Conservation (phyloP, 2,113 vertebrate species). For the Clarias gariepinus region DNA sequence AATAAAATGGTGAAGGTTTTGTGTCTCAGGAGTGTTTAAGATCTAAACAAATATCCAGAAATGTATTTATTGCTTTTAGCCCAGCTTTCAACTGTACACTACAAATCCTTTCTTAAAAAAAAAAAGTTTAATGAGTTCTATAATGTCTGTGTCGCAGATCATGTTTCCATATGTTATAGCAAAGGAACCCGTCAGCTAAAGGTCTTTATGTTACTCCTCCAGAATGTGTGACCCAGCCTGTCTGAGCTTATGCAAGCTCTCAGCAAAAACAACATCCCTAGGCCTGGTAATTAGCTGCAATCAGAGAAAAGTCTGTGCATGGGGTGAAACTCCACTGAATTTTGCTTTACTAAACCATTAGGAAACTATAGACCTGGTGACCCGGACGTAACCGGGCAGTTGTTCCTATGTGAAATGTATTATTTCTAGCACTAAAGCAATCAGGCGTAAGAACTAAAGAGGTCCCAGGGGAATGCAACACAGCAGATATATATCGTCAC, state of each 20-base stretch:
- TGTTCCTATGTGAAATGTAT: background rate
- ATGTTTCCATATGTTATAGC: constrained; percentile 36
- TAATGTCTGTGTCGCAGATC: background rate
- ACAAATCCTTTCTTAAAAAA: background rate
- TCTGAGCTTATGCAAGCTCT: constrained; percentile 39
- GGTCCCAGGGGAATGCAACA: background rate
- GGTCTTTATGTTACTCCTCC: background rate
- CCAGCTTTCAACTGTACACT: background rate
- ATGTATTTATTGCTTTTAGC: background rate
- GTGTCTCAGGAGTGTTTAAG: background rate
- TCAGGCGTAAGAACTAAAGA: background rate
- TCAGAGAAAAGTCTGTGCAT: constrained; percentile 1
- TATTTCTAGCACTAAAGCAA: constrained; percentile 8
- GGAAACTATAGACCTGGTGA: background rate
- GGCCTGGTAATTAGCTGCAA: constrained; percentile 29
- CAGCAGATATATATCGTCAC: background rate
- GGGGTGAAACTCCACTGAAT: constrained; percentile 1
- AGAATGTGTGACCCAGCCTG: constrained; percentile 15
- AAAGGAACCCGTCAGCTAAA: constrained; percentile 38
- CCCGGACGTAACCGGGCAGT: background rate
- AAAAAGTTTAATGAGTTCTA: background rate
- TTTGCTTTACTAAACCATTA: background rate
- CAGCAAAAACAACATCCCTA: constrained; percentile 21
- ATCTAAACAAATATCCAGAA: background rate
- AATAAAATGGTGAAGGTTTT: background rate